These are phyloP conservation scores for Sapajus apella DNA, from an alignment of 2,113 vertebrate genomes.

Conservation along the genomic window DNA sequence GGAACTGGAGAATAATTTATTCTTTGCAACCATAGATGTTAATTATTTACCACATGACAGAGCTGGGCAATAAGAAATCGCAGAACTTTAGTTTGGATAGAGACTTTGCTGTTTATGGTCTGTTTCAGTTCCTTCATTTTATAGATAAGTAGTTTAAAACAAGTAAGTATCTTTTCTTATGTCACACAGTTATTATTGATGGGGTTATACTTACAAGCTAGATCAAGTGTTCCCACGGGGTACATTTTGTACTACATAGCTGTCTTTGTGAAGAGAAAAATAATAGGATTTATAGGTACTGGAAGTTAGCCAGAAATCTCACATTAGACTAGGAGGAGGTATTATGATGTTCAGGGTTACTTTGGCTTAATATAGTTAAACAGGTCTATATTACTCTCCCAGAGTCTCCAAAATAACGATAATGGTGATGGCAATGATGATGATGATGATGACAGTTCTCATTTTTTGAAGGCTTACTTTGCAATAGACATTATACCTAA, in stretches of 20 bases:
- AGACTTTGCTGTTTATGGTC: neutral
- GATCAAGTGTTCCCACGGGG: neutral
- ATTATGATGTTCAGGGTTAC: neutral
- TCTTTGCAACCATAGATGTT: neutral
- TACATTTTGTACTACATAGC: neutral
- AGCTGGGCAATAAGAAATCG: neutral
- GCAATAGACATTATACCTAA: neutral
- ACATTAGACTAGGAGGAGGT: neutral
- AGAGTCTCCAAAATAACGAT: neutral
- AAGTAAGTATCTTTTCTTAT: neutral
- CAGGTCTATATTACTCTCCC: neutral
- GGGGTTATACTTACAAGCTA: neutral
- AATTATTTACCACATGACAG: neutral
- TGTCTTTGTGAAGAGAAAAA: neutral
- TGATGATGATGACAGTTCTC: neutral
- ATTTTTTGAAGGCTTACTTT: neutral
- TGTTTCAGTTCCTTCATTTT: neutral
- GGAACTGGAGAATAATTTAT: neutral
- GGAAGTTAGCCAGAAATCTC: neutral
- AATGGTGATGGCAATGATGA: neutral
- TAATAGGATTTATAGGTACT: neutral
- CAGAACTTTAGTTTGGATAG: neutral
- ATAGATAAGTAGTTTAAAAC: neutral
- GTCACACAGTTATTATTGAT: neutral
- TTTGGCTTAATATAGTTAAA: neutral